These are phyloP conservation scores for Chromis chromis DNA, from an alignment of 2,797 vertebrate species.

Conservation along the genomic window DNA sequence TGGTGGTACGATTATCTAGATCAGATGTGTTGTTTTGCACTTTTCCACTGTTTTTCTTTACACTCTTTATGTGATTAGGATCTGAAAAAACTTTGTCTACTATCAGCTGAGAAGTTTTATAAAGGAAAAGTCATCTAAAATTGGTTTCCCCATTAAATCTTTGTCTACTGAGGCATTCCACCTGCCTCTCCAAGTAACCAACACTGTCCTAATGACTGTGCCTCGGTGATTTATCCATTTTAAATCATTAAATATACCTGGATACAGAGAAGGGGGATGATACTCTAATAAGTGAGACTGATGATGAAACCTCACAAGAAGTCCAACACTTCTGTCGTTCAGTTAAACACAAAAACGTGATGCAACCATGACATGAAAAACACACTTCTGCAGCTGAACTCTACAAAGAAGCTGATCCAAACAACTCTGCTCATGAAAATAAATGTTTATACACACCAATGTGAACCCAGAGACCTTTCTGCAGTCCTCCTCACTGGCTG, in stretches of 20 bases:
- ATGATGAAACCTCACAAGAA: neutral
- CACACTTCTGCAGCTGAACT: neutral
- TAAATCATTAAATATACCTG: neutral
- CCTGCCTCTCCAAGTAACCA: slow-evolving; percentile 1
- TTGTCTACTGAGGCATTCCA: slow-evolving; percentile 4
- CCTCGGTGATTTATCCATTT: neutral
- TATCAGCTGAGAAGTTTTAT: too few relatives aligned
- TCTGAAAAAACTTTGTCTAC: neutral
- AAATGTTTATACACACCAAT: slow-evolving; percentile 52
- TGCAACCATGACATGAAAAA: slow-evolving; percentile 1
- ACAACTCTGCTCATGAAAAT: slow-evolving; percentile 50
- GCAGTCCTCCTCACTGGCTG: slow-evolving; percentile 28
- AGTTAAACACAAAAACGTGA: neutral
- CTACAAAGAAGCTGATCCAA: slow-evolving; percentile 34
- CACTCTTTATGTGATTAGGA: neutral
- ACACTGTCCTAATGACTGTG: neutral
- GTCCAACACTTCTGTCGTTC: neutral
- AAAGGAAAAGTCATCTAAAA: neutral
- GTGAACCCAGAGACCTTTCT: slow-evolving; percentile 37
- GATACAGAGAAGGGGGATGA: neutral
- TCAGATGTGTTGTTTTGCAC: neutral
- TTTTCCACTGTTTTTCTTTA: neutral
- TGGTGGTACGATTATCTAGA: slow-evolving; percentile 3
- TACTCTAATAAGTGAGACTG: neutral
- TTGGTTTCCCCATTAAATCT: slow-evolving; percentile 4